Base-by-base conservation (phyloP, 2,888 invertebrate genomes). In the Spialia ferax region DNA sequence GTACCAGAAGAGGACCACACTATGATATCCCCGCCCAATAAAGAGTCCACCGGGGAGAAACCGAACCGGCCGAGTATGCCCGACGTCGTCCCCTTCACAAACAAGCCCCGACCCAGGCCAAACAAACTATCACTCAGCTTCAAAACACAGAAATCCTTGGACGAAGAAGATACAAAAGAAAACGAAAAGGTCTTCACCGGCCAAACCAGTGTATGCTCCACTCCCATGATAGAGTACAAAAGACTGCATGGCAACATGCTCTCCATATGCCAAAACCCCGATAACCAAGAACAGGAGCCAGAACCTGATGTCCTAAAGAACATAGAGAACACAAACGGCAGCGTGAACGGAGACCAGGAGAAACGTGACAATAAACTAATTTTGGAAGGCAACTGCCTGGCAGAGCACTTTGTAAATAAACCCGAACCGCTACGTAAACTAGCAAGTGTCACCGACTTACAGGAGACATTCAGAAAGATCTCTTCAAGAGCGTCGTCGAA, bases 211-310 rank as follows among this genome's bases (percentile, higher is more conserved):
- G 95, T 97, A 0, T 97, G 96, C 73, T 96, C 96, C 0, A 97
- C 97, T 0, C 97, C 97, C 0, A 95, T 97, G 94, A 95, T 96
- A 0, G 97, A 97, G 79, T 96, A 95, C 81, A 96, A 97, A 83
- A 94, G 97, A 1, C 80, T 97, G 6, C 96, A 96, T 75, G 96
- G 95, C 10, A 96, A 95, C 69, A 95, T 96, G 48, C 92, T 97
- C 73, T 96, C 97, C 0, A 97, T 97, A 75, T 97, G 97, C 80
- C 95, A 95, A 71, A 95, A 95, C 78, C 94, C 95, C 0, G 95
- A 95, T 55, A 93, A 75, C 0, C 88, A 95, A 94, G 89, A 94
- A 91, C 60, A 94, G 85, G 72, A 73, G 11, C 42, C 72, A 0
- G 84, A 84, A 73, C 92, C 91, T 0, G 93, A 94, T 22, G 91